A percentile compares a stretch with the other conserved stretches of the same genome.
Evolutionary conservation across 2,797 vertebrate species (phyloP).

Genomic region (Staurois parvus): DNA sequence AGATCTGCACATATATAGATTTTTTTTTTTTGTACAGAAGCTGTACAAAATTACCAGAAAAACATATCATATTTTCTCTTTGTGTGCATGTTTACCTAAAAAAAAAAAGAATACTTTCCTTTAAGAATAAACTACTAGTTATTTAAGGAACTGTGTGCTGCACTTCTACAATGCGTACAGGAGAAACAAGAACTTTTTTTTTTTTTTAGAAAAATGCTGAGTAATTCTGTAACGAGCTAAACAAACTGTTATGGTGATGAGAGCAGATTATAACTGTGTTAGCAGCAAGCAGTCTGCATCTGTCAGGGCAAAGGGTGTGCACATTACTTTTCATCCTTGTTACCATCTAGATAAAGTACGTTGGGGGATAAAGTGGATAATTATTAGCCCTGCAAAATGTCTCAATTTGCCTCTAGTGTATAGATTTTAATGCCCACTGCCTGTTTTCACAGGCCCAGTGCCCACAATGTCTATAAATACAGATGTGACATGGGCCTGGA

Average conservation of each 20-base stretch:
- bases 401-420: constrained; percentile 39
- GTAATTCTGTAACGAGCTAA: constrained; percentile 16
- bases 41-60: no score
- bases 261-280: constrained; percentile 53
- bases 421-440: constrained; percentile 24
- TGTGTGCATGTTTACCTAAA: no score
- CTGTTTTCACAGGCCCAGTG: constrained; percentile 22
- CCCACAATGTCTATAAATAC: constrained; percentile 35
- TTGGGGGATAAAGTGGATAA: constrained; percentile 53
- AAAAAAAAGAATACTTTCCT: no score
- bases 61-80: no score
- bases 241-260: constrained; percentile 42
- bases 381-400: constrained; percentile 40
- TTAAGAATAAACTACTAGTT: no score
- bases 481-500: constrained; percentile 41
- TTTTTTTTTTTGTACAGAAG: no score
- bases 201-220: not conserved
- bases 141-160: no score
- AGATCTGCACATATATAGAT: no score
- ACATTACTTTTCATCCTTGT: constrained; percentile 55
- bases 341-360: constrained; percentile 56
- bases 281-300: constrained; percentile 44
- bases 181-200: not conserved
- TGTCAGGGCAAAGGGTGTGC: constrained; percentile 56
- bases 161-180: no score